Base-by-base conservation (phyloP, 37 sponge, comb jelly and placozoan species). In the Spongilla lacustris region DNA sequence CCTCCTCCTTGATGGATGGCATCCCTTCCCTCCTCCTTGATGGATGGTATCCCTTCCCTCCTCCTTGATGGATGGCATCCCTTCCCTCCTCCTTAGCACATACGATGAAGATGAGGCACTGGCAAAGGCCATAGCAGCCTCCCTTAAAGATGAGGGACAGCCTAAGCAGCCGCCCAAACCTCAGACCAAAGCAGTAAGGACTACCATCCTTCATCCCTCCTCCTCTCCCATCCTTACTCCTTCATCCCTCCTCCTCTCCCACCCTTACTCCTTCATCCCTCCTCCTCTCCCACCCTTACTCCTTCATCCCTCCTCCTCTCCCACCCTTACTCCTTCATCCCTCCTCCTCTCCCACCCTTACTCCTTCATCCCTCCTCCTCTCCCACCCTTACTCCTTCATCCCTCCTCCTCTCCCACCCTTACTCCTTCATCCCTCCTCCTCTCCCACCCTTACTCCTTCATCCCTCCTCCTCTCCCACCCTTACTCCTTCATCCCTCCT, bases 41-140 rank as follows among this genome's bases (percentile, higher is more conserved):
- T n/a, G n/a, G n/a, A n/a, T n/a, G n/a, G n/a, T n/a, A n/a, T n/a
- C 46, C 13, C 2, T 49, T 35, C 48, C 32, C 48, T 35, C 78
- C 36, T 49, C 78, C 49, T 38, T 22, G n/a, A n/a, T n/a, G n/a
- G n/a, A n/a, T n/a, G n/a, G n/a, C n/a, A 31, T 38, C 78, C 25
- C 2, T 36, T 36, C 25, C 78, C n/a, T n/a, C n/a, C n/a, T n/a
- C n/a, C 1, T 49, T 21, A 29, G 30, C 30, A 13, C 78, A 11
- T 77, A 72, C 17, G 88, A 91, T 68, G 95, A 94, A 35, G 95
- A 94, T 67, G 92, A 83, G 37, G 95, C 92, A 17, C 67, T 94
- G 22, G 95, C 95, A 24, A 71, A 50, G 31, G 95, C 95, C 24
- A 89, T 94, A 73, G 95, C 95, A 26, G 92, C 86, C 13, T 94